Base-by-base conservation (phyloP, 2,113 vertebrate genomes). In the Psettodes erumei region DNA sequence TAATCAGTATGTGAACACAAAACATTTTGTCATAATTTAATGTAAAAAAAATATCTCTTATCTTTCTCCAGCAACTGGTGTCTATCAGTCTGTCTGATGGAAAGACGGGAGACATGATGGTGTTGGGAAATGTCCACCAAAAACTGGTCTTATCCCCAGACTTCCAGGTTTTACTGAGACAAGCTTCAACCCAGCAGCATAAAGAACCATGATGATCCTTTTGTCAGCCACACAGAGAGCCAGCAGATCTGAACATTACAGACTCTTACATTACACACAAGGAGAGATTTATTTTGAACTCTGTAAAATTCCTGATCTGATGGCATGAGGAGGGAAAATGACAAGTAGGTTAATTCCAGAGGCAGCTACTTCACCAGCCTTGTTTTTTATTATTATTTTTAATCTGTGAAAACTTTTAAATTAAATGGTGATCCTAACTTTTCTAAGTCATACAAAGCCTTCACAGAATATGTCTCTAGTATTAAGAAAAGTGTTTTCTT, bases 121-220 rank as follows among this genome's bases (percentile, higher is more conserved):
- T 94, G 56, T 71, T 95, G 2, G 94, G 94, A n/a, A 93, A 94
- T 58, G 65, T 94, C 63, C 77, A 84, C 38, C 92, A 94, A 86
- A 94, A 94, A 76, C 82, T 95, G 70, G 94, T 95, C 25, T 86
- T 94, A 53, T 93, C 94, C 47, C 94, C 94, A 0, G 86, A 94
- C 78, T 94, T 94, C 50, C 84, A 93, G 80, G 82, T 87, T 55
- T 90, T 94, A 25, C 86, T 94, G 37, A 79, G 86, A 55, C 87
- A 89, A 47, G 53, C 83, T 54, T 23, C 79, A 73, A 0, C 64
- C 2, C 51, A 80, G 66, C 68, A 78, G 45, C 43, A 72, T 13
- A 45, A 55, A 35, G 59, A 21, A 23, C 70, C 59, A 21, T 75
- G 68, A 76, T 43, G 1, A 19, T 4, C 21, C 25, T 25, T 25